A percentile compares a stretch with the other conserved stretches of the same genome.
phyloP scores from a whole-genome alignment of 2,113 vertebrate species.

The Ploceus nigricollis region DNA sequence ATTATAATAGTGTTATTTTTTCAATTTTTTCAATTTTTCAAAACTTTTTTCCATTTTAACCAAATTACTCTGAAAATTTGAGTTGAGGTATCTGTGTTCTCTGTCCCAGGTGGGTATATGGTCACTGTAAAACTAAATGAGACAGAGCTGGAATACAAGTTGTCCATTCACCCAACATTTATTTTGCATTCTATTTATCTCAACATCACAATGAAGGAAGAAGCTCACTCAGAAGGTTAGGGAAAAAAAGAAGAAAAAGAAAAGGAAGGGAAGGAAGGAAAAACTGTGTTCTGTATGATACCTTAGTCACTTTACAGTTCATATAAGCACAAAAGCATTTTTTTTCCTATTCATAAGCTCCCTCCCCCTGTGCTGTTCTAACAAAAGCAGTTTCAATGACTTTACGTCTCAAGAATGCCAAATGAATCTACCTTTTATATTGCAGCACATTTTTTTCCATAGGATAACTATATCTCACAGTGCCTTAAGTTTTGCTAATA shows the following conservation, averaged over 20 bases:
- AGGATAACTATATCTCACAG: neutral
- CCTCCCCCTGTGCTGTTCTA: neutral
- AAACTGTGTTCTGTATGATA: neutral
- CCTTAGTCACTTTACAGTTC: neutral
- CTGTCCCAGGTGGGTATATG: neutral
- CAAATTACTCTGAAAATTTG: neutral
- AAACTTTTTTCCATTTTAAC: neutral
- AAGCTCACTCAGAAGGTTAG: neutral
- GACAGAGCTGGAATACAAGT: neutral
- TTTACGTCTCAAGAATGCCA: neutral
- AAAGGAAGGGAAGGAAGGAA: neutral
- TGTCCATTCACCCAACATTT: neutral
- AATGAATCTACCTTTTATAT: neutral
- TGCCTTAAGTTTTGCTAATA: neutral
- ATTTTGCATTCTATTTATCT: neutral
- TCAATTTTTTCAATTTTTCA: neutral
- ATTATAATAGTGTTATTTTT: rapidly evolving
- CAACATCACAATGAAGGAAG: neutral
- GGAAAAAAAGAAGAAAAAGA: neutral
- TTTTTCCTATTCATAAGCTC: neutral
- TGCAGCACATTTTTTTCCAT: neutral
- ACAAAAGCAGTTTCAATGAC: neutral
- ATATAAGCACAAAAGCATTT: neutral
- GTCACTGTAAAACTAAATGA: neutral
- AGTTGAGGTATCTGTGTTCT: neutral